These are phyloP conservation scores for Pseudoips prasinana DNA, from an alignment of 2,888 invertebrate genomes.

Conservation along the genomic window DNA sequence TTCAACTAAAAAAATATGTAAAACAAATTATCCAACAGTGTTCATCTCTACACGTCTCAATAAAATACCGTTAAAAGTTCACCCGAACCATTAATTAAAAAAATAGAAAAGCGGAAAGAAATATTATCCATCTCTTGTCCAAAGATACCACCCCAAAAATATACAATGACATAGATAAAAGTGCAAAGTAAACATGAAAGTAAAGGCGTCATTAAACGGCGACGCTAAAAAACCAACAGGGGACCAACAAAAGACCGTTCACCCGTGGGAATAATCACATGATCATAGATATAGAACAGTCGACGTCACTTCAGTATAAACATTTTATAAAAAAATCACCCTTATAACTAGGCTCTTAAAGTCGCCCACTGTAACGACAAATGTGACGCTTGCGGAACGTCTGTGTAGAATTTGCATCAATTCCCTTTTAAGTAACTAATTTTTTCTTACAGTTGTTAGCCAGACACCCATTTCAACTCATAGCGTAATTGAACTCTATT, in stretches of 20 bases:
- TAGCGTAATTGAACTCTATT: no score
- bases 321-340: no score
- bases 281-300: background rate
- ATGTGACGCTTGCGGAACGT: no score
- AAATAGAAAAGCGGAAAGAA: conserved; percentile 39
- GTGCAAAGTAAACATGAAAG: conserved; percentile 70
- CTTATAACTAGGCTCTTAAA: no score
- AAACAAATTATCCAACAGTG: conserved; percentile 47
- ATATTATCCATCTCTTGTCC: conserved; percentile 65
- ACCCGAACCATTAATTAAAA: conserved; percentile 38
- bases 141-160: conserved; percentile 64
- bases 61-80: conserved; percentile 54
- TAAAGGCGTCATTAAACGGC: conserved; percentile 64
- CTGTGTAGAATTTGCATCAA: conserved; percentile 46
- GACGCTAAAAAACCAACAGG: conserved; percentile 52
- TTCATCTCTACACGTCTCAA: conserved; percentile 33
- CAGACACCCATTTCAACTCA: no score
- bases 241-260: conserved; percentile 36
- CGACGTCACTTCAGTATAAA: no score
- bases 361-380: no score
- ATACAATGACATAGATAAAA: conserved; percentile 67
- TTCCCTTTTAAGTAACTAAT: no score
- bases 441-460: no score
- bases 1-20: conserved; percentile 40
- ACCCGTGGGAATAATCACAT: conserved; percentile 48